A percentile compares a stretch with the other conserved stretches of the same genome.
Conservation (phyloP, 2,888 invertebrate species). For the Pharmacophagus antenor region DNA sequence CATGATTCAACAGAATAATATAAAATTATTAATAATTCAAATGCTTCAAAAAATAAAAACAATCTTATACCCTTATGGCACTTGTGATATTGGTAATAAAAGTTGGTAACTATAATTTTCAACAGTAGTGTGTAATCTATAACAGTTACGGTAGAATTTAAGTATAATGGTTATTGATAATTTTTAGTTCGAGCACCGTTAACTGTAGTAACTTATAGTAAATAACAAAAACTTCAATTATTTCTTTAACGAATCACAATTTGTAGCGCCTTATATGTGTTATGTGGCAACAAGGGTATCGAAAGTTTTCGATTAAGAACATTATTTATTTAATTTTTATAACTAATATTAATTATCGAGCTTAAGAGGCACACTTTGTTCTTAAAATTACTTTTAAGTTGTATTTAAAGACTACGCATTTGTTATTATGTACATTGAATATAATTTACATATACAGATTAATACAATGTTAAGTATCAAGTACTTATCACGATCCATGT, state of each 20-base stretch:
- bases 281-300: not conserved
- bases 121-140: not conserved
- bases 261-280: too few relatives aligned
- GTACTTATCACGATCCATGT: slow-evolving; percentile 13
- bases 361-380: not conserved
- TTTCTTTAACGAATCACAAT: too few relatives aligned
- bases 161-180: not conserved
- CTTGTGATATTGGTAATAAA: not conserved
- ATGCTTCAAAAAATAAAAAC: not conserved
- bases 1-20: not conserved
- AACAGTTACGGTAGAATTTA: not conserved
- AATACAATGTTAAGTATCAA: slow-evolving; percentile 7
- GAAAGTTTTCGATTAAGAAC: not conserved
- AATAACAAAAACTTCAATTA: too few relatives aligned
- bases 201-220: not conserved
- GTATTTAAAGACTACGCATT: not conserved
- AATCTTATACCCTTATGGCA: not conserved
- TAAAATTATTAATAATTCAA: not conserved
- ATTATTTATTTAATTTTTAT: not conserved
- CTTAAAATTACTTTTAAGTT: not conserved
- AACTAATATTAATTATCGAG: not conserved
- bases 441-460: slow-evolving; percentile 11
- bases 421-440: not conserved
- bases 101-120: not conserved
- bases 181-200: not conserved